Base-by-base conservation (phyloP, 1,140 invertebrate species). In the Hetaerina americana region DNA sequence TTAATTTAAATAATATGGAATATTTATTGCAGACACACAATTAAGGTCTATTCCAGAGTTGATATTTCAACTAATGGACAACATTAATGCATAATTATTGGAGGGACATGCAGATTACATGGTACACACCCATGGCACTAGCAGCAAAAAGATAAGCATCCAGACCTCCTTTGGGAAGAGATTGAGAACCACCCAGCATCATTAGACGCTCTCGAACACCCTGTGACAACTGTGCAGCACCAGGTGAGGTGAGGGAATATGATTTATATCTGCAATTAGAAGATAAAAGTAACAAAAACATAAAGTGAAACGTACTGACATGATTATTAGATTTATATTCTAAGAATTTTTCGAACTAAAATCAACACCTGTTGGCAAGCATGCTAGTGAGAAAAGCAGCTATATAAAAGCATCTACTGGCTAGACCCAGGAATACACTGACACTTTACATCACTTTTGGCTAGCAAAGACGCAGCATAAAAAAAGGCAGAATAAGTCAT, bases 161-260 rank as follows among this genome's bases (percentile, higher is more conserved):
- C 40, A 57, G 40, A 57, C 40, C 40, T 57, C 40, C 40, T 57
- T 57, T 57, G 40, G 40, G 40, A 18, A 57, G 40, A 57, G 40
- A 57, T n/a, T 57, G 40, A 18, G 40, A 57, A 57, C 40, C 40
- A 57, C 40, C 40, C 40, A 57, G 22, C 2, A n/a, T n/a, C 2
- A 57, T 57, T 57, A 57, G 40, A 57, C 40, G 40, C 22, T 57
- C 40, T 18, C 40, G 40, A 57, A 57, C 40, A 18, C 40, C 40
- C 22, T 57, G 40, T 18, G 40, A 57, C 24, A 94, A 81, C 77
- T 95, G 92, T 66, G 89, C 90, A 0, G 92, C 92, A 22, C 90
- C 87, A 0, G 91, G 89, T 18, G 90, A 90, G 24, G 91, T 92
- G 27, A 93, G 78, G 5, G 91, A 93, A 79, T 91, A 92, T 31